Conservation (phyloP, 1,140 invertebrate genomes). For the Lepidostoma basale region DNA sequence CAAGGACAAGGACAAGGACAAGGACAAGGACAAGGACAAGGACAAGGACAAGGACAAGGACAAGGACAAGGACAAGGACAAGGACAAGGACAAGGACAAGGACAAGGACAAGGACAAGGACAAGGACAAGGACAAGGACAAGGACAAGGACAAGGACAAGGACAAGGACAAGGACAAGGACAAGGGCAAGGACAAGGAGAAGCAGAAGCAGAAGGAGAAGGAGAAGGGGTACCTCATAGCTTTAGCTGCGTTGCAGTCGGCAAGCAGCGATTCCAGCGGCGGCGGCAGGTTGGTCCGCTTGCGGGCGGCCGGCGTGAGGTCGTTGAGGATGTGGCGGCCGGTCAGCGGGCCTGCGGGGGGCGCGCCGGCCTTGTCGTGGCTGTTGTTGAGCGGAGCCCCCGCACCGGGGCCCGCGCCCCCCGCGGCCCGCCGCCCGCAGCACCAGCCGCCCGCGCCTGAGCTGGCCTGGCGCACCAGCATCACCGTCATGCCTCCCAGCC, state of each 20-base stretch:
- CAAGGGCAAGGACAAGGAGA: conserved; percentile 91
- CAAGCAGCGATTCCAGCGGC: conserved; percentile 40
- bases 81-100: no score
- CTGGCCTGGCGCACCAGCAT: conserved; percentile 41
- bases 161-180: no score
- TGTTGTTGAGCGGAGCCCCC: conserved; percentile 51
- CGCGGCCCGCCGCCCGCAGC: conserved; percentile 56
- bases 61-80: no score
- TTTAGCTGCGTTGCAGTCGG: conserved; percentile 45
- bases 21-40: no score
- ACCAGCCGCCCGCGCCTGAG: conserved; percentile 33
- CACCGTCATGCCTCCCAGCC: conserved; percentile 37
- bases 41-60: no score
- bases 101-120: no score
- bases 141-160: no score
- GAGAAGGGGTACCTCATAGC: conserved; percentile 35
- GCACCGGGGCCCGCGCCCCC: conserved; percentile 58
- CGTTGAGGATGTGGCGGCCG: conserved; percentile 32
- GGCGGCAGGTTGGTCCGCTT: conserved; percentile 49
- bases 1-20: no score
- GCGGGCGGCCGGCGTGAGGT: conserved; percentile 25
- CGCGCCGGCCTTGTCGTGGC: conserved; percentile 55
- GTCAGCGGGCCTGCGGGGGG: conserved; percentile 57
- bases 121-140: no score
- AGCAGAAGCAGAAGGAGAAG: conserved; percentile 87